phyloP scores from a whole-genome alignment of 2,113 vertebrate species.

The Fulmarus glacialis region DNA sequence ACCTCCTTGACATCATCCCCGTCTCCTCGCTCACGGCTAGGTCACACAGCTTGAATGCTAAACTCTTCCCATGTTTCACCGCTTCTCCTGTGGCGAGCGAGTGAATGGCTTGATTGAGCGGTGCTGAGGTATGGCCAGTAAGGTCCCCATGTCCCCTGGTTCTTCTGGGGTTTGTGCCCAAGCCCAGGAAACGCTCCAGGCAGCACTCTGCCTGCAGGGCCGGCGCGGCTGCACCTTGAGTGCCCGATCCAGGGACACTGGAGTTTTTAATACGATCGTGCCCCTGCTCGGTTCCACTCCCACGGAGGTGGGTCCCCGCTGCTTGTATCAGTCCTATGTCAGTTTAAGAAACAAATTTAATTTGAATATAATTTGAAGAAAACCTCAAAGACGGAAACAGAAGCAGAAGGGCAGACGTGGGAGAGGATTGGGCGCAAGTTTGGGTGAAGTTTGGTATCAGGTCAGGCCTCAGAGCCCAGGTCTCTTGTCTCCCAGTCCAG shows the following conservation, averaged over 20 bases:
- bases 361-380: background rate
- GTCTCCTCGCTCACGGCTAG: background rate
- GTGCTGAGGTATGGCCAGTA: rapidly evolving
- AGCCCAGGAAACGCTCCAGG: rapidly evolving
- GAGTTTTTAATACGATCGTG: rapidly evolving
- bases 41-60: background rate
- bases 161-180: background rate
- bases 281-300: rapidly evolving
- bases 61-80: background rate
- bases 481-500: background rate
- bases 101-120: background rate
- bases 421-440: background rate
- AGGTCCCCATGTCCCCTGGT: background rate
- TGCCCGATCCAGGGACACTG: background rate
- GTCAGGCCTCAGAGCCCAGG: background rate
- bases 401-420: background rate
- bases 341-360: background rate
- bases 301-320: no score
- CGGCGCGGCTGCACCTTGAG: rapidly evolving
- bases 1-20: background rate
- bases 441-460: background rate
- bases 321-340: background rate
- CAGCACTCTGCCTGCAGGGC: background rate
- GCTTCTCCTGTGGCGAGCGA: rapidly evolving
- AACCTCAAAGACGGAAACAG: background rate